Evolutionary conservation across 2,888 invertebrate species (phyloP).

Genomic region (Mesorhabditis spiculigera): DNA sequence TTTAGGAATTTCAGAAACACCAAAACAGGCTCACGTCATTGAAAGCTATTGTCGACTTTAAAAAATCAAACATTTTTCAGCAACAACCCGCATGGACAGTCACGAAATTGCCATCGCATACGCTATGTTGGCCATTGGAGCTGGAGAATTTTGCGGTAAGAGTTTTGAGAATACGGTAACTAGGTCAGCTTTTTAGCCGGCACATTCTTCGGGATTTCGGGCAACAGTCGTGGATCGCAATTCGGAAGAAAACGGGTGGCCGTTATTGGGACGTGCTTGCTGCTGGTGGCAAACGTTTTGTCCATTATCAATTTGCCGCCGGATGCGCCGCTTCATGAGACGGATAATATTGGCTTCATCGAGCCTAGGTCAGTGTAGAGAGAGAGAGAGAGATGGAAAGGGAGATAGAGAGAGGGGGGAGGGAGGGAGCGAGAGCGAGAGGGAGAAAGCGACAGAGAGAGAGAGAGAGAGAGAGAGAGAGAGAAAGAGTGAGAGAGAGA

Average conservation of each 20-base stretch:
- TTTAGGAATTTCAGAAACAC: no score
- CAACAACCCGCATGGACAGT: neutral
- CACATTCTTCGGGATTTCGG: neutral
- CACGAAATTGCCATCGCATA: neutral
- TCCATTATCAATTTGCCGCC: neutral
- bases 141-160: conserved; percentile 2
- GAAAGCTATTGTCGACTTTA: no score
- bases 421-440: no score
- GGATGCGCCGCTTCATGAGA: neutral
- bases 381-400: no score
- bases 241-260: neutral
- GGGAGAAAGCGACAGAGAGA: no score
- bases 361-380: neutral
- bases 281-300: neutral
- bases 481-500: no score
- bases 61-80: no score
- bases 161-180: neutral
- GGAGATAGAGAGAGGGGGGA: no score
- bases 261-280: neutral
- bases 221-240: neutral
- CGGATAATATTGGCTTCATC: neutral
- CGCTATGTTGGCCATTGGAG: neutral
- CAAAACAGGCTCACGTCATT: no score
- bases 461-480: no score
- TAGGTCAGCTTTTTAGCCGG: neutral